A percentile compares a stretch with the other conserved stretches of the same genome.
Conservation (phyloP, 2,113 vertebrate species). For the Benthochromis sp. region DNA sequence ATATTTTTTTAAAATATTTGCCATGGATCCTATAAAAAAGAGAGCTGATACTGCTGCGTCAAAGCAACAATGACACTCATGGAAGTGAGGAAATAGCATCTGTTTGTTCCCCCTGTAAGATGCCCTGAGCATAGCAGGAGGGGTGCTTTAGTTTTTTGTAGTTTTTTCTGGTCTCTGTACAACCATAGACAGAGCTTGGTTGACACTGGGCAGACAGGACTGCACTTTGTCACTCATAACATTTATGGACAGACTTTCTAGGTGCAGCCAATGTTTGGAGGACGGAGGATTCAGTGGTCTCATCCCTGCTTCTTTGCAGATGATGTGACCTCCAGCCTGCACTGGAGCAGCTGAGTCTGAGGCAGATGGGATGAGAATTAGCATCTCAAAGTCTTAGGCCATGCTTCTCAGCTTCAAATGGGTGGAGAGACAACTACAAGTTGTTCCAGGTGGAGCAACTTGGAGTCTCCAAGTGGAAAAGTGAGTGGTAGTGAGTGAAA, state of each 20-base stretch:
- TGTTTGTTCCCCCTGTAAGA: background rate
- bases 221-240: background rate
- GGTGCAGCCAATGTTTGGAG: background rate
- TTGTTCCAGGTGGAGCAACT: background rate
- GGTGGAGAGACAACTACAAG: background rate
- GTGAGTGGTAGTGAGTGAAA: background rate
- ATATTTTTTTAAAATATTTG: background rate
- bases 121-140: background rate
- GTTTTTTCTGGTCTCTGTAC: background rate
- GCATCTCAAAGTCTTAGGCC: background rate
- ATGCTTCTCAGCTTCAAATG: background rate
- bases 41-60: background rate
- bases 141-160: background rate
- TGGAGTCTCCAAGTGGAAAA: background rate
- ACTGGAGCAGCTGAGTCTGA: background rate
- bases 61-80: background rate
- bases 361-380: background rate
- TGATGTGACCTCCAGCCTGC: background rate
- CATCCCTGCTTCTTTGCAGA: background rate
- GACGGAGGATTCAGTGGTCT: background rate
- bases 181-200: background rate
- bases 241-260: background rate
- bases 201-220: background rate
- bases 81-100: background rate
- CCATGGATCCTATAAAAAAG: background rate